Percentiles rank a stretch among this genome's conserved stretches.
Conservation (phyloP, 1,140 invertebrate genomes). For the Semibalanus balanoides region DNA sequence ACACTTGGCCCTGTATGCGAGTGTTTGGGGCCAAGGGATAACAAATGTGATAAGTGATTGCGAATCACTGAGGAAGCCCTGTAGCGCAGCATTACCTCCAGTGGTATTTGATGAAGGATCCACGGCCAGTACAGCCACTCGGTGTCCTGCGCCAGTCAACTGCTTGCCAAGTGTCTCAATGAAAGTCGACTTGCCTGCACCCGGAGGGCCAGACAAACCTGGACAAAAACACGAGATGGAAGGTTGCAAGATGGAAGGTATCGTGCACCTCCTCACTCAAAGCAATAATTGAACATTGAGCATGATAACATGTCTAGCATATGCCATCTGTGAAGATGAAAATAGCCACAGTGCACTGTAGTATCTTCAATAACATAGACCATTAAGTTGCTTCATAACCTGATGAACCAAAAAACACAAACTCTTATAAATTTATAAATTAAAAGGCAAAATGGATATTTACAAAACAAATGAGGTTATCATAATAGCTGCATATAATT, state of each 20-base stretch:
- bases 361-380: too few relatives aligned
- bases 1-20: too few relatives aligned
- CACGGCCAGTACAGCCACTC: constrained; percentile 45
- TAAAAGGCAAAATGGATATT: too few relatives aligned
- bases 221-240: background rate
- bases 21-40: too few relatives aligned
- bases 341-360: too few relatives aligned
- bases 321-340: too few relatives aligned
- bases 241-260: background rate
- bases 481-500: too few relatives aligned
- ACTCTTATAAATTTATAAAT: too few relatives aligned
- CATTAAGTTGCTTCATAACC: too few relatives aligned
- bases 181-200: constrained; percentile 48
- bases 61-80: background rate
- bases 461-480: too few relatives aligned
- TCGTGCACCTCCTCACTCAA: background rate
- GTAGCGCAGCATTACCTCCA: constrained; percentile 28
- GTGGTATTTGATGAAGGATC: constrained; percentile 44
- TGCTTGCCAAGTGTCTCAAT: constrained; percentile 44
- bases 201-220: constrained; percentile 46
- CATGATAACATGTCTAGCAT: constrained; percentile 10
- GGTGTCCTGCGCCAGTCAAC: constrained; percentile 35
- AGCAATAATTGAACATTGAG: background rate
- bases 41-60: too few relatives aligned
- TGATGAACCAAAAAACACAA: too few relatives aligned